Base-by-base conservation (phyloP, 2,113 vertebrate genomes). In the Mastomys natalensis region DNA sequence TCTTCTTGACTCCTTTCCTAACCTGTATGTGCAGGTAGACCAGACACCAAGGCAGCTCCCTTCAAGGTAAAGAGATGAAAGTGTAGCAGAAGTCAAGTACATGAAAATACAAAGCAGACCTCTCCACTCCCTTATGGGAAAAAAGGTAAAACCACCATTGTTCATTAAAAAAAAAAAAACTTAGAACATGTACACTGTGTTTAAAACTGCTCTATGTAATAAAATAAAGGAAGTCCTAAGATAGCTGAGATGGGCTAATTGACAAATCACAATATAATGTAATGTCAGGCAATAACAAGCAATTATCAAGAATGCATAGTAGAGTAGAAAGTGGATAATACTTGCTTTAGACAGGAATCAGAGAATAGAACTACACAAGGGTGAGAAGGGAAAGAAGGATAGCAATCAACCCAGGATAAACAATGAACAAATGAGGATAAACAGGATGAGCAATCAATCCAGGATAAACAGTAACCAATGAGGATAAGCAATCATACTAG, bases 161-260 rank as follows among this genome's bases (percentile, higher is more conserved):
- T 62, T 92, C 90, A 82, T 89, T 92, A 3, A 91, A 90, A 29
- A 90, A 90, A 26, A 60, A 93, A 48, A 93, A 40, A 13, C 55
- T 87, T 90, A 91, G 64, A 86, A n/a, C 31, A 40, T 6, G 43
- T 34, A 70, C 19, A 29, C 60, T 53, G n/a, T 92, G n/a, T 9
- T 72, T 82, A 55, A 45, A 51, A 91, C 17, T 87, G 2, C 68
- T 86, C 73, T 62, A 72, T 40, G 66, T 55, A 58, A 68, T 60
- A 24, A 53, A 5, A 73, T 58, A 64, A 81, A 81, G 72, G 19
- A 73, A 93, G 8, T 73, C 8, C 43, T 89, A 29, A 78, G 73
- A 19, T 7, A 87, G 7, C 72, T 74, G 10, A 88, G 9, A 26
- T 72, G 0, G 29, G 78, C 40, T 92, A 85, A 81, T 40, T 24